Conservation (phyloP, 2,113 vertebrate genomes). For the Eolophus roseicapilla region DNA sequence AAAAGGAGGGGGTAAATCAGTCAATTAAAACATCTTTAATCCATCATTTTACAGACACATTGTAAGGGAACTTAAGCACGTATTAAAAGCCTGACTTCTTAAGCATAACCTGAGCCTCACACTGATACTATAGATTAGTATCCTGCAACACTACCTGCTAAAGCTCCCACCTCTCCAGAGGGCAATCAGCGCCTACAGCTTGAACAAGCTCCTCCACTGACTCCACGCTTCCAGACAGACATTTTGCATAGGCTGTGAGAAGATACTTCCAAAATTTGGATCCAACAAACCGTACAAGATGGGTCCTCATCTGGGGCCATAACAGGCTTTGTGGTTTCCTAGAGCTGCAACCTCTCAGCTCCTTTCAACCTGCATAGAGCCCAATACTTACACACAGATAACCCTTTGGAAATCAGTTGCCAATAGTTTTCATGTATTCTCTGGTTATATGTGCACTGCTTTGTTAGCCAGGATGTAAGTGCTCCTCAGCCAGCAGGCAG, state of each 20-base stretch:
- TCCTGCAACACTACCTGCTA: neutral
- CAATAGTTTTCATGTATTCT: neutral
- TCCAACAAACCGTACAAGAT: neutral
- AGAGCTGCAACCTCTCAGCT: neutral
- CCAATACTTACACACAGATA: neutral
- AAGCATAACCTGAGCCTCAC: neutral
- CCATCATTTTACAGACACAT: neutral
- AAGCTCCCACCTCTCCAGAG: neutral
- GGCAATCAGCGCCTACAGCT: neutral
- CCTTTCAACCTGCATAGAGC: neutral
- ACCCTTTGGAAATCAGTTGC: neutral
- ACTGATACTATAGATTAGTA: neutral
- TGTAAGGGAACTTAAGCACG: neutral
- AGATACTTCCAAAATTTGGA: neutral
- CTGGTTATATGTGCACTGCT: neutral
- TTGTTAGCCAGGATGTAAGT: neutral
- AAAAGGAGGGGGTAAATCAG: neutral
- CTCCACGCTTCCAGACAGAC: neutral
- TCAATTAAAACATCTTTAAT: neutral
- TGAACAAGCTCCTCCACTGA: neutral
- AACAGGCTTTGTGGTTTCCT: neutral
- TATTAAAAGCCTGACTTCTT: neutral
- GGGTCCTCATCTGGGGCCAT: accelerated
- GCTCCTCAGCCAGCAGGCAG: neutral
- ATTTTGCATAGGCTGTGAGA: neutral